Evolutionary conservation across 2,797 vertebrate genomes (phyloP), one percentile per base, ranked within the genome.

Genomic region (Pterois miles): DNA sequence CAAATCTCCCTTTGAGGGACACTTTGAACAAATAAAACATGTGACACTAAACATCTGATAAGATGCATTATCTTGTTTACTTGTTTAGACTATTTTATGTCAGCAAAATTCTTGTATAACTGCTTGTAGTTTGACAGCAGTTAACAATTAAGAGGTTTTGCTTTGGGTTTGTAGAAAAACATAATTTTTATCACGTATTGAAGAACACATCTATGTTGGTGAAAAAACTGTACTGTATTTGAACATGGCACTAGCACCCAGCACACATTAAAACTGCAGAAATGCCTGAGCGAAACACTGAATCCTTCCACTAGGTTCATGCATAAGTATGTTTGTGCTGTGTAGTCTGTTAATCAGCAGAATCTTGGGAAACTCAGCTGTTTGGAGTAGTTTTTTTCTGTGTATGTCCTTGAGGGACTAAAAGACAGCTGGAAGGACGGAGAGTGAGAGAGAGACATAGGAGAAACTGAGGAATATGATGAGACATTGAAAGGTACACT

Each of bases 401-500:
- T 11, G 20, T 2, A 5, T 65, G 43, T 65, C 48, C 34, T 57
- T 62, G 23, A 65, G 22, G 23, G 0, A 23, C 18, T 2, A 11
- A 27, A 25, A 62, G 71, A 60, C 72, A 66, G 64, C 65, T 65
- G 60, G 50, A 50, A 36, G 64, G 68, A 73, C 38, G 36, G n/a
- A 18, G 18, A 36, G 13, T n/a, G 76, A 34, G 18, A 25, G 9
- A 13, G 40, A 71, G 65, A 71, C 31, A 27, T 3, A 2, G 71
- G 68, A 79, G 73, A 80, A 81, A 75, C 4, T 6, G 11, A 59
- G 76, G 60, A 66, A 65, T 65, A 76, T 36, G 81, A 83, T 46
- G 80, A 89, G 76, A 70, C 65, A 69, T n/a, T 69, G 77, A 82
- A 82, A 81, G 78, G 82, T 84, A 62, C 33, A 34, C 72, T 65